Evolutionary conservation across 2,113 vertebrate species (phyloP), one percentile per base, ranked within the genome.

Genomic region (Menura novaehollandiae): DNA sequence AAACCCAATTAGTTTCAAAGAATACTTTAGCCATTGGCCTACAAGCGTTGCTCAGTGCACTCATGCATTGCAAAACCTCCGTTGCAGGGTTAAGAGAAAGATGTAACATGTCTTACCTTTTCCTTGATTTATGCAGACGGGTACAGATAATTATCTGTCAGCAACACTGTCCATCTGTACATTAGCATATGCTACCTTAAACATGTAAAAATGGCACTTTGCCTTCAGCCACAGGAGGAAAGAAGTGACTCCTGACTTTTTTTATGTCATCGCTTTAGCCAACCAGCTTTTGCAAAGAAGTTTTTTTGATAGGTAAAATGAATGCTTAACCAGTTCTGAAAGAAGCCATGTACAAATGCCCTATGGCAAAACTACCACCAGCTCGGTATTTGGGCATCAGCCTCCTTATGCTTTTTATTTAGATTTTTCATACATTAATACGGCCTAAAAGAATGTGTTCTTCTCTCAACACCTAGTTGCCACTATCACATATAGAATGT

Each of bases 1-100:
- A 80, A 52, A 15, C 11, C 33, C 4, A 11, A 20, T 41, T 71
- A 56, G 26, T 71, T 90, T 78, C 33, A 43, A 28, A 49, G 46
- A 84, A 73, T 56, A n/a, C 35, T 49, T 55, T 71, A 88, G 43
- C 37, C 79, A 16, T 35, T 0, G 0, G 18, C 41, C 35, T 68
- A 44, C n/a, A 49, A 1, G 24, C 2, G 0, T 62, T 2, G 0
- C 55, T 77, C 24, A 19, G 35, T 15, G 23, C n/a, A 83, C 15
- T 51, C 1, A 2, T 46, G 35, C 55, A 26, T 46, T 66, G 35
- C 28, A 55, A 60, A 93, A 30, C 18, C 19, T 85, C 56, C 8
- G 0, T 6, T 49, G 47, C 26, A 59, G 39, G 37, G 51, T 55
- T 74, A 49, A 83, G 35, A 83, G 39, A 56, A 21, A 76, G 55